A percentile compares a stretch with the other conserved stretches of the same genome.
phyloP scores from a whole-genome alignment of 2,113 vertebrate species.

The Pongo abelii region DNA sequence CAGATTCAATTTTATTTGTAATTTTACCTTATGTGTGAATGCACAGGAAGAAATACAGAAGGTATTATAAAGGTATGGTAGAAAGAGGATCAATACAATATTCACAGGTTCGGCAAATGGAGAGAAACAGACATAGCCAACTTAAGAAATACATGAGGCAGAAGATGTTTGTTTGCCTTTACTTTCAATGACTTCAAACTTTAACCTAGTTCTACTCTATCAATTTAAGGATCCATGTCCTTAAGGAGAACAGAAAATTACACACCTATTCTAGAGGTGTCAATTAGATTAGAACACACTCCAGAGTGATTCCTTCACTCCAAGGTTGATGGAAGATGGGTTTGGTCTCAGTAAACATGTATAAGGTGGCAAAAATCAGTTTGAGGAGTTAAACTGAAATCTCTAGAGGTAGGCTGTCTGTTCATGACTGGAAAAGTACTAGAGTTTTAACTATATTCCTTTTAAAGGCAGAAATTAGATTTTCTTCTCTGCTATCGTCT shows the following conservation, averaged over 20 bases:
- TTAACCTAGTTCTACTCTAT: not conserved
- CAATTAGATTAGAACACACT: not conserved
- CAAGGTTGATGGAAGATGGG: not conserved
- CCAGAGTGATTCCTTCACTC: not conserved
- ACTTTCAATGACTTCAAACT: not conserved
- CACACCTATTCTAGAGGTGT: not conserved
- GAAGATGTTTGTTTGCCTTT: not conserved
- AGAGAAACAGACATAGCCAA: not conserved
- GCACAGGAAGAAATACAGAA: not conserved
- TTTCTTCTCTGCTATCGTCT: not conserved
- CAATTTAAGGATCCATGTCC: not conserved
- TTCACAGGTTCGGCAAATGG: not conserved
- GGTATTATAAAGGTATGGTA: not conserved
- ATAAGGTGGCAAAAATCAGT: not conserved
- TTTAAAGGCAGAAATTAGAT: not conserved
- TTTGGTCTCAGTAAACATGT: not conserved
- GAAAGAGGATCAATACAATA: not conserved
- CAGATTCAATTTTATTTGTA: not conserved
- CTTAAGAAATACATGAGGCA: not conserved
- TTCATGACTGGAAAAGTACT: not conserved
- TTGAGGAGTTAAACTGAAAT: not conserved
- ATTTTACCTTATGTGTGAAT: not conserved
- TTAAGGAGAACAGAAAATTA: not conserved
- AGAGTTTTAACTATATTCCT: not conserved
- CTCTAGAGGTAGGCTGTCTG: not conserved